Evolutionary conservation across 2,797 vertebrate genomes (phyloP).

Genomic region (Amazonetta brasiliensis): DNA sequence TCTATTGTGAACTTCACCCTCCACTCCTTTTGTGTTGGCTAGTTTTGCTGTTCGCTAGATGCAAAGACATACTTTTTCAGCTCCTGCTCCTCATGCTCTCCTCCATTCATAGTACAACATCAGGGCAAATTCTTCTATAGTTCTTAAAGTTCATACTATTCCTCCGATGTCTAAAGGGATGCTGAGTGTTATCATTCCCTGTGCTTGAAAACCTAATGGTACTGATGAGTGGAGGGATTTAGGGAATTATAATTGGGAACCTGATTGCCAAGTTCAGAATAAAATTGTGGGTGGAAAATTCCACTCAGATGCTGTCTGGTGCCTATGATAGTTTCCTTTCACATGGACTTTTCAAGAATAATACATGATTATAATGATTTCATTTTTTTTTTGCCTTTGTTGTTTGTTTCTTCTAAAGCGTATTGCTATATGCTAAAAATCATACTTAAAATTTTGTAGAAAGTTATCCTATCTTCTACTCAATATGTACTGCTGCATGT

Average conservation of each 20-base stretch:
- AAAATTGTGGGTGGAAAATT: conserved; percentile 10
- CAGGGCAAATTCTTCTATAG: background rate
- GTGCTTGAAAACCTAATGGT: background rate
- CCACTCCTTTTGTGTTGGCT: background rate
- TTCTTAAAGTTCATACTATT: background rate
- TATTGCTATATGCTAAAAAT: background rate
- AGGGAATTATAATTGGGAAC: background rate
- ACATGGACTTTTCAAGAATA: background rate
- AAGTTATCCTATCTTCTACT: background rate
- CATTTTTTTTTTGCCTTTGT: background rate
- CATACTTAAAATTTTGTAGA: background rate
- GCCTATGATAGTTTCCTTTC: background rate
- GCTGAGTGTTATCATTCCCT: background rate
- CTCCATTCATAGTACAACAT: background rate
- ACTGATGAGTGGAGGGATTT: conserved; percentile 2
- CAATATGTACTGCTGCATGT: background rate
- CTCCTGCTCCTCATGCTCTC: background rate
- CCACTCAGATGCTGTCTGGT: background rate
- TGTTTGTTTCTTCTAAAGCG: background rate
- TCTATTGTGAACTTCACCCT: background rate
- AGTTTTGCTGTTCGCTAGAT: background rate
- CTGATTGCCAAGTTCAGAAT: background rate
- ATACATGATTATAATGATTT: background rate
- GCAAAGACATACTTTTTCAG: background rate
- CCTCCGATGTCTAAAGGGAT: background rate